Evolutionary conservation across 2,888 invertebrate species (phyloP).

Genomic region (Augiades crinisus): DNA sequence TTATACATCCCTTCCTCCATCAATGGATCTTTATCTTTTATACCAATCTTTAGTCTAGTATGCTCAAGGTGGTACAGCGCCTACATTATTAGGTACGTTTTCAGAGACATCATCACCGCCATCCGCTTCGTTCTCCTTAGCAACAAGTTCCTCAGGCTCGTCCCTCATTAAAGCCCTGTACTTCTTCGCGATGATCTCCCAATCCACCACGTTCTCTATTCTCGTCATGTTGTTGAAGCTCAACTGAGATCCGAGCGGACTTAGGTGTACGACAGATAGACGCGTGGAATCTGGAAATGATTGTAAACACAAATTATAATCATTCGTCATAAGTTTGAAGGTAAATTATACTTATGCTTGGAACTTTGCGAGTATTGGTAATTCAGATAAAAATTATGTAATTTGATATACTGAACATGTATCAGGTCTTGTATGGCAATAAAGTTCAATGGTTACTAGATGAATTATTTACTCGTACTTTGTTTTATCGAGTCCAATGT

Average conservation of each 20-base stretch:
- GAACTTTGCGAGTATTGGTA: too few relatives aligned
- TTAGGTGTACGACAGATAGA: conserved; percentile 89
- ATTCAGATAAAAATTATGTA: too few relatives aligned
- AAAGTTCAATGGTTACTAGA: too few relatives aligned
- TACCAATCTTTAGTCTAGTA: not conserved
- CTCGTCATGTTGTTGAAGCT: conserved; percentile 90
- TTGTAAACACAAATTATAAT: too few relatives aligned
- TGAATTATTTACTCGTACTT: too few relatives aligned
- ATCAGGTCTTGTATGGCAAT: too few relatives aligned
- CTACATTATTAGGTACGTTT: conserved; percentile 65
- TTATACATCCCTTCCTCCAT: too few relatives aligned
- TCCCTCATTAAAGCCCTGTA: conserved; percentile 86
- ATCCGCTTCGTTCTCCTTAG: conserved; percentile 65
- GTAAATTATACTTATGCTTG: too few relatives aligned
- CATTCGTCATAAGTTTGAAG: too few relatives aligned
- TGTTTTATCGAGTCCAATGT: too few relatives aligned
- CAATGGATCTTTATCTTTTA: too few relatives aligned
- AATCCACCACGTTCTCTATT: conserved; percentile 95
- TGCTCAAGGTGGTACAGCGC: conserved; percentile 64
- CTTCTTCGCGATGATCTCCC: conserved; percentile 94
- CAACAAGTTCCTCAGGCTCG: conserved; percentile 60
- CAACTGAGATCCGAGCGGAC: conserved; percentile 91
- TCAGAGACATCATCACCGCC: conserved; percentile 68
- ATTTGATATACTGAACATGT: too few relatives aligned
- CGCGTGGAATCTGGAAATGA: conserved; percentile 88